Evolutionary conservation across 2,113 vertebrate genomes (phyloP).

Genomic region (Pelecanus crispus): DNA sequence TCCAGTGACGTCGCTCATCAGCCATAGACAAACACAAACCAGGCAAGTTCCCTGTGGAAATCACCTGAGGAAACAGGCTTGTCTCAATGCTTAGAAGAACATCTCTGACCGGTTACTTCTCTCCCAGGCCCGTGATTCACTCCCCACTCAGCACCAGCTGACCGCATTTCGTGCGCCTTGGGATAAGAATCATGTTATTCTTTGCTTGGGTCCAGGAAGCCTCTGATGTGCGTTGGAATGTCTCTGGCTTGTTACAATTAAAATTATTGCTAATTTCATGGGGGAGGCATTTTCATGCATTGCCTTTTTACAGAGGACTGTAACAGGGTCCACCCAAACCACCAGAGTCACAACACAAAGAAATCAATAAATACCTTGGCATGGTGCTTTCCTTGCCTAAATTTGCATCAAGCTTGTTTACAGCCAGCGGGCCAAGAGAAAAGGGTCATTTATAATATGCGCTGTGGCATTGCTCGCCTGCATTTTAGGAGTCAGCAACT

Average conservation of each 20-base stretch:
- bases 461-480: background rate
- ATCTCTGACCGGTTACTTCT: background rate
- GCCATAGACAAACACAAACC: background rate
- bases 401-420: background rate
- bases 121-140: background rate
- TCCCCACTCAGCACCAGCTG: background rate
- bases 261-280: background rate
- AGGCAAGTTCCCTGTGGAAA: background rate
- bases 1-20: background rate
- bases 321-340: background rate
- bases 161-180: background rate
- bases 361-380: background rate
- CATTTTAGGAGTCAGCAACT: constrained; percentile 24
- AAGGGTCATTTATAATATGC: background rate
- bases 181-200: background rate
- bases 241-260: background rate
- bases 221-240: background rate
- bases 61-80: background rate
- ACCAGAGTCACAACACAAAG: background rate
- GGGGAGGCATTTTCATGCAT: background rate
- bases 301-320: background rate
- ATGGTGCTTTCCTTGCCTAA: background rate
- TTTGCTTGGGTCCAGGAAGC: background rate
- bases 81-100: background rate
- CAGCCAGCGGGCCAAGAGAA: background rate